A percentile compares a stretch with the other conserved stretches of the same genome.
These are phyloP conservation scores for Epinotia bilunana DNA, from an alignment of 2,888 invertebrate species.

Conservation along the genomic window DNA sequence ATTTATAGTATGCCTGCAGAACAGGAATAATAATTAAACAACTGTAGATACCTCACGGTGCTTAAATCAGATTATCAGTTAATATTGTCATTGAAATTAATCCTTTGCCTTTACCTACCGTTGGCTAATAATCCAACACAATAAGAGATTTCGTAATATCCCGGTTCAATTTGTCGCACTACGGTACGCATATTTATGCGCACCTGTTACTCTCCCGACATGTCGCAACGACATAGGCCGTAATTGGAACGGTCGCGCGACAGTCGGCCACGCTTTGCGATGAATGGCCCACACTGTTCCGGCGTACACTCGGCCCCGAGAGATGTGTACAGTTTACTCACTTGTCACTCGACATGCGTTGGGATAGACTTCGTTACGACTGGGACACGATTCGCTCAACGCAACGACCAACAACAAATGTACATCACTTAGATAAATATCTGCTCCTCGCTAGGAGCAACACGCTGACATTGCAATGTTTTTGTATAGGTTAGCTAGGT, in stretches of 20 bases:
- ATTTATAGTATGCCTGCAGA: not conserved
- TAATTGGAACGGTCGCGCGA: conserved; percentile 30
- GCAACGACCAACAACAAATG: conserved; percentile 12
- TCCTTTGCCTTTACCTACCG: not conserved
- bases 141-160: conserved; percentile 41
- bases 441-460: not conserved
- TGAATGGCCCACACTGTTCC: conserved; percentile 25
- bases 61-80: not conserved
- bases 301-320: not conserved
- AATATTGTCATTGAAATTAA: not conserved
- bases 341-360: conserved; percentile 3
- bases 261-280: conserved; percentile 34
- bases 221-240: conserved; percentile 25
- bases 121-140: conserved; percentile 1
- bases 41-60: not conserved
- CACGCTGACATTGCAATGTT: not conserved
- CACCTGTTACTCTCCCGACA: conserved; percentile 15
- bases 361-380: not conserved
- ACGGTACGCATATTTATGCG: conserved; percentile 34
- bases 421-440: conserved; percentile 25
- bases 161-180: conserved; percentile 21
- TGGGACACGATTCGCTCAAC: not conserved
- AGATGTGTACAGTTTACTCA: conserved; percentile 11
- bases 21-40: not conserved
- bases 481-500: not conserved